phyloP scores from a whole-genome alignment of 2,113 vertebrate genomes.

The Cavia aperea region DNA sequence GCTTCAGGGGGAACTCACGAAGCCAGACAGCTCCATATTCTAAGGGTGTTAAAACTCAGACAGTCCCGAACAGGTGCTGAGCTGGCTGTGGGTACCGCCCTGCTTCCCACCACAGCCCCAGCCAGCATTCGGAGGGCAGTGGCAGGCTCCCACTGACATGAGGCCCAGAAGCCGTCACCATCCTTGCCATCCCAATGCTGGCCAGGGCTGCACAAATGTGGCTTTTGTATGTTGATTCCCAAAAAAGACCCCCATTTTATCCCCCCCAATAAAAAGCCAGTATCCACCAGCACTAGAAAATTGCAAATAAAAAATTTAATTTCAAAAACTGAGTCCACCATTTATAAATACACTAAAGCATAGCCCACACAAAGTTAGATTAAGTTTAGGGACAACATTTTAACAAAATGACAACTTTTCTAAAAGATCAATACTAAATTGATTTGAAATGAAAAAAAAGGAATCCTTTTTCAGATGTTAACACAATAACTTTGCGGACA shows the following conservation, averaged over 20 bases:
- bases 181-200: neutral
- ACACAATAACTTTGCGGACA: slow-evolving; percentile 53
- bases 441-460: slow-evolving; percentile 71
- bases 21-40: neutral
- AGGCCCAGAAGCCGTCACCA: neutral
- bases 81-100: neutral
- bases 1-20: neutral
- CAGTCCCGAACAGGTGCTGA: no score
- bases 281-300: slow-evolving; percentile 74
- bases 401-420: slow-evolving; percentile 76
- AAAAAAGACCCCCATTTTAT: neutral
- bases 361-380: slow-evolving; percentile 79
- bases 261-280: slow-evolving; percentile 66
- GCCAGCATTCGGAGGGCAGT: neutral
- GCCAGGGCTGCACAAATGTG: neutral
- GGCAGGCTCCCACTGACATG: neutral
- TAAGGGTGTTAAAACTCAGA: neutral
- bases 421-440: slow-evolving; percentile 70
- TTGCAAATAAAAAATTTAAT: slow-evolving; percentile 86
- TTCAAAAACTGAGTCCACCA: slow-evolving; percentile 81
- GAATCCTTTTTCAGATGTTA: slow-evolving; percentile 27
- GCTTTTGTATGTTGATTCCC: neutral
- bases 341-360: slow-evolving; percentile 87
- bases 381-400: slow-evolving; percentile 78
- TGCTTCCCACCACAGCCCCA: neutral